These are phyloP conservation scores for Mobula hypostoma DNA, from an alignment of 2,113 vertebrate genomes.

Conservation along the genomic window DNA sequence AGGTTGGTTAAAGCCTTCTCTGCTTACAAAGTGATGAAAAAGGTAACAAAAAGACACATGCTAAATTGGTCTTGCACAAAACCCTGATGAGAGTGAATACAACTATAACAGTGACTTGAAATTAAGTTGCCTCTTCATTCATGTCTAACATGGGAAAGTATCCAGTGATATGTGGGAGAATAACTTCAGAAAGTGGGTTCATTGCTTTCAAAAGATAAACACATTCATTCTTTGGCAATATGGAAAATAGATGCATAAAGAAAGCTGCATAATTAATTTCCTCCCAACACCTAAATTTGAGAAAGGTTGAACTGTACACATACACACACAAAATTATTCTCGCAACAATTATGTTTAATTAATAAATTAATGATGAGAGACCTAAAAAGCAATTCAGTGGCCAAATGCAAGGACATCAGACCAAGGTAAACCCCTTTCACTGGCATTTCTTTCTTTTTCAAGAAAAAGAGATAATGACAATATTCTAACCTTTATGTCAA, in stretches of 20 bases:
- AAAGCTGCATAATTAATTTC: neutral
- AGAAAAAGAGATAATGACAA: neutral
- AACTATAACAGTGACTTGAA: neutral
- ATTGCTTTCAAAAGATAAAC: neutral
- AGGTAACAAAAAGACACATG: neutral
- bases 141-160: neutral
- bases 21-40: neutral
- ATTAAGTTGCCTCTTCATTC: neutral
- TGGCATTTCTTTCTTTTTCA: too few species aligned
- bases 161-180: neutral
- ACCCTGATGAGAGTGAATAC: neutral
- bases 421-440: neutral
- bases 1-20: neutral
- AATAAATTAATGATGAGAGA: neutral
- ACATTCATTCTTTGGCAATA: neutral
- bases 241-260: neutral
- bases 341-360: neutral
- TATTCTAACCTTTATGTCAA: neutral
- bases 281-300: neutral
- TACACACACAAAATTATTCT: neutral
- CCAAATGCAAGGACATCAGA: neutral
- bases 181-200: neutral
- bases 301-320: neutral
- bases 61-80: neutral
- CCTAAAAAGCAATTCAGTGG: neutral